Percentiles rank a stretch among this genome's conserved stretches.
phyloP scores from a whole-genome alignment of 2,797 vertebrate species.

The Darevskia mixta region DNA sequence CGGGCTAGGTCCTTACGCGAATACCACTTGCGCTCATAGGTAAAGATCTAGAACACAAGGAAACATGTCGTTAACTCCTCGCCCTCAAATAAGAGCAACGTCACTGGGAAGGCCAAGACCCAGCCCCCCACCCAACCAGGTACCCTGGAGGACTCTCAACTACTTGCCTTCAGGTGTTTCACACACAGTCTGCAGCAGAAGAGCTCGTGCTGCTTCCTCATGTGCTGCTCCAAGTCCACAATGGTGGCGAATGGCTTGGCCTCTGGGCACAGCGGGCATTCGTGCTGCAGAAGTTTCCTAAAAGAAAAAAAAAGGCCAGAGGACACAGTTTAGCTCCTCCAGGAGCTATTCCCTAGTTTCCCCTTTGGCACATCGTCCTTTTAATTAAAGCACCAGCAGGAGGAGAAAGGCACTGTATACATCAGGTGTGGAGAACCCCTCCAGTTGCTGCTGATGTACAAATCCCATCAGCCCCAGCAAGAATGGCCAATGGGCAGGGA shows the following conservation, averaged over 20 bases:
- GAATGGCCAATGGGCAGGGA: too few relatives aligned
- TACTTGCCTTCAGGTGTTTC: constrained; percentile 92
- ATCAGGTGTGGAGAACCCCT: background rate
- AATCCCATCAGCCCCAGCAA: too few relatives aligned
- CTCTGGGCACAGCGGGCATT: constrained; percentile 89
- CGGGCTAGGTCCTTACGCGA: constrained; percentile 95
- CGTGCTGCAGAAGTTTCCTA: constrained; percentile 91
- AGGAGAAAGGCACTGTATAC: background rate
- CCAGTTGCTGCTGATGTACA: too few relatives aligned
- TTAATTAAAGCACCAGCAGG: background rate
- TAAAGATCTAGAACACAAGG: constrained; percentile 87
- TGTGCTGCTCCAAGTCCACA: constrained; percentile 94
- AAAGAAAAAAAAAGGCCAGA: constrained; percentile 9
- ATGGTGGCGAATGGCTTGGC: constrained; percentile 89
- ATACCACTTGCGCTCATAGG: constrained; percentile 95
- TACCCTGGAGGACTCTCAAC: background rate
- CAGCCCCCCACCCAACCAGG: too few relatives aligned
- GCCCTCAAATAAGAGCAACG: background rate
- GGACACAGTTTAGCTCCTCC: background rate
- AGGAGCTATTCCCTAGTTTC: background rate
- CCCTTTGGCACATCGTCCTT: background rate
- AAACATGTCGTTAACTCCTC: fast-evolving
- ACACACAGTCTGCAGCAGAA: constrained; percentile 97
- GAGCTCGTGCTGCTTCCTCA: constrained; percentile 95
- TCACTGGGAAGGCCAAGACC: too few relatives aligned